These are phyloP conservation scores for Parnassius apollo DNA, from an alignment of 2,888 invertebrate genomes.

Conservation along the genomic window DNA sequence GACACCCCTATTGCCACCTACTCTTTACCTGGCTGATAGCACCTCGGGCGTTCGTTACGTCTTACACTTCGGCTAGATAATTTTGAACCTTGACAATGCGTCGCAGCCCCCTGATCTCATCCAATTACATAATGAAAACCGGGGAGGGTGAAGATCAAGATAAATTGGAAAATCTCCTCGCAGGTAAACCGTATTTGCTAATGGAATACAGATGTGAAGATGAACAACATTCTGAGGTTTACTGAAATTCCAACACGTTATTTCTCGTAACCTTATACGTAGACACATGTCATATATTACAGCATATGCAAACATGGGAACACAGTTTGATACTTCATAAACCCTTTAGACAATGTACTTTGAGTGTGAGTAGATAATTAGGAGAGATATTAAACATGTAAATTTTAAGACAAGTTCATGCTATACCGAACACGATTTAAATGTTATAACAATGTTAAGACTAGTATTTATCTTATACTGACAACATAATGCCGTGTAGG, in stretches of 20 bases:
- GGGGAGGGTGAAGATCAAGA: constrained; percentile 41
- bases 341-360: constrained; percentile 2
- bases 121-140: constrained; percentile 45
- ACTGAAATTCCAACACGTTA: constrained; percentile 51
- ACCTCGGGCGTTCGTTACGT: constrained; percentile 75
- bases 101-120: constrained; percentile 48
- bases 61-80: constrained; percentile 59
- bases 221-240: constrained; percentile 66
- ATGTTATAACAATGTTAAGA: no score
- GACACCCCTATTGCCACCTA: constrained; percentile 48
- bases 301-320: constrained; percentile 14
- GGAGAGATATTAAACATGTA: background rate
- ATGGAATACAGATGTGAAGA: constrained; percentile 75
- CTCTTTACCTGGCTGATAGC: constrained; percentile 66
- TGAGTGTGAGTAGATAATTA: background rate
- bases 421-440: no score
- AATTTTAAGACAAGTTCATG: no score
- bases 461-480: no score
- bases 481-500: no score
- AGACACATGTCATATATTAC: constrained; percentile 12
- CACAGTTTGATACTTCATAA: constrained; percentile 15
- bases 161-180: constrained; percentile 50
- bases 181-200: constrained; percentile 71
- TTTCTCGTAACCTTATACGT: constrained; percentile 20
- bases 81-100: constrained; percentile 65